These are phyloP conservation scores for Drosophila watanabei DNA, from an alignment of 1,140 invertebrate species.

Conservation along the genomic window DNA sequence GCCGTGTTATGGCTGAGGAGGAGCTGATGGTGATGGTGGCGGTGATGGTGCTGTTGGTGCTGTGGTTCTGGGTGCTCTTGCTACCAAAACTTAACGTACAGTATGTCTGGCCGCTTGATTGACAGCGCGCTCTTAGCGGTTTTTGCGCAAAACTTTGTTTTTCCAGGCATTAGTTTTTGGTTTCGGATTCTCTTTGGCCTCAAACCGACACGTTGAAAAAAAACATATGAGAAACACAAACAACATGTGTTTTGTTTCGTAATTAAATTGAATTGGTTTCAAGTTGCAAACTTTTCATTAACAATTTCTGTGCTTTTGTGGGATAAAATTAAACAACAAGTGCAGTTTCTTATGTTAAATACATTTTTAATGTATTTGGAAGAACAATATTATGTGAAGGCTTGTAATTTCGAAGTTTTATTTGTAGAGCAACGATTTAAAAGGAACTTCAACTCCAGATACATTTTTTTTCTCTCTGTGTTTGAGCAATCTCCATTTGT, in stretches of 20 bases:
- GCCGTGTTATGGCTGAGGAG: constrained; percentile 9
- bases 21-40: background rate
- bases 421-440: background rate
- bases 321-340: too few species aligned
- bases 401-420: too few species aligned
- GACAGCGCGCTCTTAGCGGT: constrained; percentile 62
- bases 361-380: too few species aligned
- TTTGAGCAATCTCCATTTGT: constrained; percentile 8
- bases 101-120: constrained; percentile 55
- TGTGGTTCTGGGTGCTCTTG: constrained; percentile 8
- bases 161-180: constrained; percentile 45
- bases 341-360: too few species aligned
- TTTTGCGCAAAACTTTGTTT: constrained; percentile 39
- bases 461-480: background rate
- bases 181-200: constrained; percentile 21
- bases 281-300: background rate
- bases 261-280: background rate
- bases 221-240: background rate
- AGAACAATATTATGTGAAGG: too few species aligned
- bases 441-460: background rate
- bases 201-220: constrained; percentile 7
- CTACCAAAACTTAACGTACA: constrained; percentile 29
- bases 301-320: background rate
- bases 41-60: background rate
- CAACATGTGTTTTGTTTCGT: background rate